Percentiles rank a stretch among this genome's conserved stretches.
These are phyloP conservation scores for Lepidurus packardi DNA, from an alignment of 1,140 invertebrate species.

Conservation along the genomic window DNA sequence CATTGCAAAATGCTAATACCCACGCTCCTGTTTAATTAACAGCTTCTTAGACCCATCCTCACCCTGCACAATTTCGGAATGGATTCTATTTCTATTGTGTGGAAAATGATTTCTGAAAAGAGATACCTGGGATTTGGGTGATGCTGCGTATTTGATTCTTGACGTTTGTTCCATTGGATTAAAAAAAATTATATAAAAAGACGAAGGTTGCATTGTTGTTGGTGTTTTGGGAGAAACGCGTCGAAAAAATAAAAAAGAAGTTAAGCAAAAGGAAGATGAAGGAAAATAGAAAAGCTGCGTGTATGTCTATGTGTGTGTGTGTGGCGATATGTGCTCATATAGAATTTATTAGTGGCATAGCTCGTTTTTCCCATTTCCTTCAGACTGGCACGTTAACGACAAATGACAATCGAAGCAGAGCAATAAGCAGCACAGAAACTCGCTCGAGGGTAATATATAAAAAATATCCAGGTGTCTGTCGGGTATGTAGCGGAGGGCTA, in stretches of 20 bases:
- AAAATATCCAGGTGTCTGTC: conserved; percentile 14
- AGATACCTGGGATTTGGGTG: background rate
- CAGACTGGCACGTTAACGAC: conserved; percentile 4
- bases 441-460: background rate
- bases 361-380: conserved; percentile 9
- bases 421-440: conserved; percentile 7
- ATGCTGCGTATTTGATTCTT: too few relatives aligned
- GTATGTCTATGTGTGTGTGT: background rate
- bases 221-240: background rate
- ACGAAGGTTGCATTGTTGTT: background rate
- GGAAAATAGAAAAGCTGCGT: background rate
- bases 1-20: conserved; percentile 1
- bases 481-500: background rate
- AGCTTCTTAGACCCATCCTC: background rate
- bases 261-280: background rate
- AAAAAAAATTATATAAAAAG: too few relatives aligned
- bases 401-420: background rate
- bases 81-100: background rate
- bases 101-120: background rate
- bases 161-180: too few relatives aligned
- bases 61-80: background rate
- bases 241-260: background rate
- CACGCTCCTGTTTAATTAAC: background rate
- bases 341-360: conserved; percentile 19
- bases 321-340: conserved; percentile 18